A percentile compares a stretch with the other conserved stretches of the same genome.
These are phyloP conservation scores for Atta cephalotes DNA, from an alignment of 1,140 invertebrate species.

Conservation along the genomic window DNA sequence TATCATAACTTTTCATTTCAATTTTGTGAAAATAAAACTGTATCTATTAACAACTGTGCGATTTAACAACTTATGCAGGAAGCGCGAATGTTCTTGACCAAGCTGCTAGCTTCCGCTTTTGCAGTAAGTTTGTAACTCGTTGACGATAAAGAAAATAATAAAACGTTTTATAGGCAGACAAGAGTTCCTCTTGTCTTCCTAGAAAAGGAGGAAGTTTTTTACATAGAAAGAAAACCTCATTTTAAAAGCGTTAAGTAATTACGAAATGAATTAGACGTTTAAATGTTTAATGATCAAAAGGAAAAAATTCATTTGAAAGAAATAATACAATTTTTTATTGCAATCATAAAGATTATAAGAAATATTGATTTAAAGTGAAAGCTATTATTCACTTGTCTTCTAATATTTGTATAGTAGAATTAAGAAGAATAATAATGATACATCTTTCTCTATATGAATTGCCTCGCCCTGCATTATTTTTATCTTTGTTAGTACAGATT, in stretches of 20 bases:
- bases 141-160: conserved; percentile 1
- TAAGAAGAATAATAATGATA: neutral
- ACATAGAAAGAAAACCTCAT: conserved; percentile 1
- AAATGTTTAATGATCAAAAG: conserved; percentile 18
- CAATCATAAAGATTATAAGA: neutral
- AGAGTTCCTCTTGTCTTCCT: conserved; percentile 45
- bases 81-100: neutral
- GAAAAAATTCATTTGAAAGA: conserved; percentile 12
- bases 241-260: conserved; percentile 28
- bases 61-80: conserved; percentile 8
- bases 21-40: neutral
- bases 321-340: neutral
- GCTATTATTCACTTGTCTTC: conserved; percentile 15
- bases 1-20: neutral
- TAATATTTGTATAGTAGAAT: conserved; percentile 13
- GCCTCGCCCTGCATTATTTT: neutral
- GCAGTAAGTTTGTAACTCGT: conserved; percentile 27
- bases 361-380: conserved; percentile 14
- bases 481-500: neutral
- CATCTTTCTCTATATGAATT: neutral
- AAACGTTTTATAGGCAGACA: conserved; percentile 16
- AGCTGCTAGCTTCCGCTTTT: conserved; percentile 49
- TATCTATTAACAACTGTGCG: neutral
- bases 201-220: conserved; percentile 30
- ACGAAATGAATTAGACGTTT: conserved; percentile 27